Evolutionary conservation across 2,113 vertebrate genomes (phyloP), one percentile per base, ranked within the genome.

Genomic region (Typhlomys cinereus): DNA sequence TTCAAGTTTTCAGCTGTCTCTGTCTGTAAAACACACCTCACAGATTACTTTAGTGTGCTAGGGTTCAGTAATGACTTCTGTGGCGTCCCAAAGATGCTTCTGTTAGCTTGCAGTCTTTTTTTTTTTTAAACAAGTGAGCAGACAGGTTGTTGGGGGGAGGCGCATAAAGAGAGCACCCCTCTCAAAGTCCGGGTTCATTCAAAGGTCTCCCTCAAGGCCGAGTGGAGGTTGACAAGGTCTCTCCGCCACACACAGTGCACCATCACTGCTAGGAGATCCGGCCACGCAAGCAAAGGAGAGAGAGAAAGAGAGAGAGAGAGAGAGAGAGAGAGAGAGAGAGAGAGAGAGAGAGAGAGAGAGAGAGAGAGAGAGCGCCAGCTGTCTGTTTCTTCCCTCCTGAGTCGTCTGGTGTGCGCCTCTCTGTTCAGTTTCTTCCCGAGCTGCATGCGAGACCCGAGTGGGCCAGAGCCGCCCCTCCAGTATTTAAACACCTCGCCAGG

Each of bases 401-500:
- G 15, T 95, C 95, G 95, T 93, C 89, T 88, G 48, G 41, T n/a
- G 90, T 83, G 93, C 92, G 94, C 92, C 95, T 97, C 96, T 97
- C 95, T 95, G 96, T 92, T 94, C 93, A 98, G 97, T 98, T 98
- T 97, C 98, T 97, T 96, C 98, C 97, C 95, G 92, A 97, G 97
- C 98, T 97, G 97, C 97, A 98, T 96, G 97, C 98, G 98, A 96
- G 98, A 97, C 98, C 98, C 98, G 98, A 98, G 98, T 98, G 96
- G 98, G 98, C 98, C 98, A 97, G 98, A 97, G 97, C 97, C 92
- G 98, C 98, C 99, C 98, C 98, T 98, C 98, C 98, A 97, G 98
- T 99, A 99, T 99, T 99, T 99, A 99, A 99, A 98, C 98, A 99
- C 99, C 98, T 99, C 98, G 97, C 98, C 98, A 98, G 98, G 98